Conservation (phyloP, 2,888 invertebrate species). For the Philopedon plagiatum region DNA sequence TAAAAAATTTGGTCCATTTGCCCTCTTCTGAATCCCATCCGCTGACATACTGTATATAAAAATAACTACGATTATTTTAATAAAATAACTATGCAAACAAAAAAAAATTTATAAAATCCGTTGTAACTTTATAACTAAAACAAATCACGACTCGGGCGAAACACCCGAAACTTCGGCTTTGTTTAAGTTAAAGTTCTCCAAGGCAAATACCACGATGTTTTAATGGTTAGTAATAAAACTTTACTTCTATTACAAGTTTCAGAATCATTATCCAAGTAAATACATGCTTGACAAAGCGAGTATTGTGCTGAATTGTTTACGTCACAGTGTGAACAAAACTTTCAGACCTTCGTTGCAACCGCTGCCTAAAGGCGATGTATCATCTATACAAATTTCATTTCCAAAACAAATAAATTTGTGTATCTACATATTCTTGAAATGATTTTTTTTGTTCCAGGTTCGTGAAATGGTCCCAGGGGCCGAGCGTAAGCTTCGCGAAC, state of each 20-base stretch:
- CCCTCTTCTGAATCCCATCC: too few relatives aligned
- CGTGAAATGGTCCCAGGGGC: constrained; percentile 75
- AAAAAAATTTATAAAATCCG: too few relatives aligned
- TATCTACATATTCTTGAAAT: not conserved
- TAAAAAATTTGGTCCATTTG: too few relatives aligned
- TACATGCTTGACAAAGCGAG: not conserved
- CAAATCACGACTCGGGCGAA: not conserved
- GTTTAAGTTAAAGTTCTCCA: not conserved
- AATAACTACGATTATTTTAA: too few relatives aligned
- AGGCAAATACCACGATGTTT: not conserved
- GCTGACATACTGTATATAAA: too few relatives aligned
- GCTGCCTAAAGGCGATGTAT: too few relatives aligned
- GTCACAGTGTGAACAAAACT: not conserved
- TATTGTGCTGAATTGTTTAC: not conserved
- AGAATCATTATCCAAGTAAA: not conserved
- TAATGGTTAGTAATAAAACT: not conserved
- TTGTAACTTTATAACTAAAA: not conserved
- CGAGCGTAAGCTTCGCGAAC: constrained; percentile 72
- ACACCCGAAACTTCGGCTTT: not conserved
- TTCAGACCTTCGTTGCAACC: not conserved
- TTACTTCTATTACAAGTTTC: not conserved
- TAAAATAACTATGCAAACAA: too few relatives aligned
- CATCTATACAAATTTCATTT: too few relatives aligned
- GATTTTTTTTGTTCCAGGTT: constrained; percentile 66
- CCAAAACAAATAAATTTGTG: too few relatives aligned